Evolutionary conservation across 1,140 invertebrate species (phyloP).

Genomic region (Latrodectus geometricus): DNA sequence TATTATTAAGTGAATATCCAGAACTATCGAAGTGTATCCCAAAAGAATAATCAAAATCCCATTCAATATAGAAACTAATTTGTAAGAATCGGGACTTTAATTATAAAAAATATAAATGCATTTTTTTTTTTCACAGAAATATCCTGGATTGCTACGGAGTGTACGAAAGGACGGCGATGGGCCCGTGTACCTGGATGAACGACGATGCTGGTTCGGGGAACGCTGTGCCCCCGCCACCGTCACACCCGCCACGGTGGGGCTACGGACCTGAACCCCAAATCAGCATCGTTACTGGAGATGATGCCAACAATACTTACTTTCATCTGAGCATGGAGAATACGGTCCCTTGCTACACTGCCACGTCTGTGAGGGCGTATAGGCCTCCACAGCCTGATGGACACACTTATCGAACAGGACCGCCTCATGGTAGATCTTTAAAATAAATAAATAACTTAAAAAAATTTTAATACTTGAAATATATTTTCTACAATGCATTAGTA

Average conservation of each 20-base stretch:
- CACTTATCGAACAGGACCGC: background rate
- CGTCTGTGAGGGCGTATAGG: constrained; percentile 1
- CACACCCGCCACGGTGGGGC: constrained; percentile 26
- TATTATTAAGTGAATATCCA: too few species aligned
- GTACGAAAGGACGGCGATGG: constrained; percentile 32
- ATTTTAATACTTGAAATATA: too few species aligned
- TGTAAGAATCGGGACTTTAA: too few species aligned
- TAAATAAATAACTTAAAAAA: background rate
- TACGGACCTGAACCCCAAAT: constrained; percentile 39
- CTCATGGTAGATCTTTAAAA: constrained; percentile 7
- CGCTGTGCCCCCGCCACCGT: background rate
- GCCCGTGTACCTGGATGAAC: constrained; percentile 26
- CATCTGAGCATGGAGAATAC: constrained; percentile 17
- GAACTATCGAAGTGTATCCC: too few species aligned
- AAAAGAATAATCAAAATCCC: too few species aligned
- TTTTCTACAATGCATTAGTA: too few species aligned
- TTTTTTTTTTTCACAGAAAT: background rate
- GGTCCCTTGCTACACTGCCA: constrained; percentile 12
- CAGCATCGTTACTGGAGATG: constrained; percentile 14
- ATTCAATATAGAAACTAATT: too few species aligned
- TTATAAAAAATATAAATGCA: too few species aligned
- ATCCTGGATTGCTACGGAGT: constrained; percentile 42
- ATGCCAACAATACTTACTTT: constrained; percentile 6
- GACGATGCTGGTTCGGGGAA: constrained; percentile 8
- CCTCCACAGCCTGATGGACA: background rate